A percentile compares a stretch with the other conserved stretches of the same genome.
Evolutionary conservation across 2,888 invertebrate species (phyloP).

Genomic region (Tridacna gigas): DNA sequence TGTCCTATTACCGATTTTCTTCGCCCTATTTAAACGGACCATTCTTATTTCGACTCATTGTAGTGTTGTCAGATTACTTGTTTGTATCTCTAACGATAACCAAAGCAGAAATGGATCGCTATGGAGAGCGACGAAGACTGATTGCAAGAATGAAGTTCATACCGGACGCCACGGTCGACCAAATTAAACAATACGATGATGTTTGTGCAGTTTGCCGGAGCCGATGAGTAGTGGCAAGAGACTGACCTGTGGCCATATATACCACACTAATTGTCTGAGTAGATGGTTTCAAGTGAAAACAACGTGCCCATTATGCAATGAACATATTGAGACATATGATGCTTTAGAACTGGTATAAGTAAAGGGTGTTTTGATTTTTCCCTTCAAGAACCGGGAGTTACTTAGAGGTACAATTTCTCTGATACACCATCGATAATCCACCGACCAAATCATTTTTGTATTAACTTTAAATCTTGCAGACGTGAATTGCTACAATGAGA

Average conservation of each 20-base stretch:
- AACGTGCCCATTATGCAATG: conserved; percentile 4
- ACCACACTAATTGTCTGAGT: not conserved
- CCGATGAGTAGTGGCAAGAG: not conserved
- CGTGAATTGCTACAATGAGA: too few species aligned
- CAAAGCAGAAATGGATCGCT: not conserved
- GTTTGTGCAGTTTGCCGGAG: not conserved
- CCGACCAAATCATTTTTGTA: not conserved
- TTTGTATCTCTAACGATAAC: not conserved
- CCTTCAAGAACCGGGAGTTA: not conserved
- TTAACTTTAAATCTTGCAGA: too few species aligned
- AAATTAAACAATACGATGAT: not conserved
- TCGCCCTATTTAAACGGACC: conserved; percentile 1
- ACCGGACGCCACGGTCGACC: not conserved
- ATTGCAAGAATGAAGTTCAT: not conserved
- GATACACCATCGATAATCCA: not conserved
- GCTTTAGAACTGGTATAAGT: not conserved
- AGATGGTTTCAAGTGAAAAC: conserved; percentile 2
- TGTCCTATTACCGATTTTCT: not conserved
- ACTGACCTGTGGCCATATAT: not conserved
- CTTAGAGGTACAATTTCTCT: not conserved
- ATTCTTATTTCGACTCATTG: not conserved
- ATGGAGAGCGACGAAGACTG: not conserved
- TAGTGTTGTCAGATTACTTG: not conserved
- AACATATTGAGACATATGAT: not conserved
- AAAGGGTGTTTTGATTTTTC: not conserved